Conservation (phyloP, 2,888 invertebrate genomes). For the Rapana venosa region DNA sequence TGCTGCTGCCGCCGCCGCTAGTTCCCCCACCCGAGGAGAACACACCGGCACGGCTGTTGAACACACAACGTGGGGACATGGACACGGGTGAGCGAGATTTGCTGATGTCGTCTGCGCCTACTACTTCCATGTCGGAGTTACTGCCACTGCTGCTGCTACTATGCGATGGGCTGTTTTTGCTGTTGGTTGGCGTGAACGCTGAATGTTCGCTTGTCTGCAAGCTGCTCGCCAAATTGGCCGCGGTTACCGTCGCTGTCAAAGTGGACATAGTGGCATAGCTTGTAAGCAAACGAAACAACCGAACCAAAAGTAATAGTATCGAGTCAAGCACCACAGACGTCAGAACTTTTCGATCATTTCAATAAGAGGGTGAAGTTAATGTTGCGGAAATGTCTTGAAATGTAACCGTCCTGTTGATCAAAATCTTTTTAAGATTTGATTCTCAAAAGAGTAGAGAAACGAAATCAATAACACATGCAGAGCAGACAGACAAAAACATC, state of each 20-base stretch:
- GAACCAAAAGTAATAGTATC: too few species aligned
- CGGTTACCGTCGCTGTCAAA: background rate
- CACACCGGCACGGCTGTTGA: background rate
- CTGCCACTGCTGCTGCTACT: background rate
- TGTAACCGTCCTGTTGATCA: too few species aligned
- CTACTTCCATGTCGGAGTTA: too few species aligned
- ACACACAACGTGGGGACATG: background rate
- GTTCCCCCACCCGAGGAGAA: background rate
- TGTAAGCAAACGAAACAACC: background rate
- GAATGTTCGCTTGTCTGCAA: conserved; percentile 40
- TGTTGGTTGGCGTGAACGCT: conserved; percentile 39
- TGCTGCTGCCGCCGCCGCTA: background rate
- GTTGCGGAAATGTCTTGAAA: too few species aligned
- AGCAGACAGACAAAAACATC: too few species aligned
- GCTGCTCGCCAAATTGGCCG: background rate
- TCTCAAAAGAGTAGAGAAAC: too few species aligned
- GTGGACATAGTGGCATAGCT: conserved; percentile 6
- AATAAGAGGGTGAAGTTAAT: too few species aligned
- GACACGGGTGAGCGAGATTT: conserved; percentile 16
- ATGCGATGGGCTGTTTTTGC: background rate
- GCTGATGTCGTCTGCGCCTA: background rate
- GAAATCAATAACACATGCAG: too few species aligned
- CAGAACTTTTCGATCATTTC: too few species aligned
- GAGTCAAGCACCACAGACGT: too few species aligned
- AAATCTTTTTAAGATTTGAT: too few species aligned